Conservation (phyloP, 2,113 vertebrate genomes). For the Fregetta grallaria region DNA sequence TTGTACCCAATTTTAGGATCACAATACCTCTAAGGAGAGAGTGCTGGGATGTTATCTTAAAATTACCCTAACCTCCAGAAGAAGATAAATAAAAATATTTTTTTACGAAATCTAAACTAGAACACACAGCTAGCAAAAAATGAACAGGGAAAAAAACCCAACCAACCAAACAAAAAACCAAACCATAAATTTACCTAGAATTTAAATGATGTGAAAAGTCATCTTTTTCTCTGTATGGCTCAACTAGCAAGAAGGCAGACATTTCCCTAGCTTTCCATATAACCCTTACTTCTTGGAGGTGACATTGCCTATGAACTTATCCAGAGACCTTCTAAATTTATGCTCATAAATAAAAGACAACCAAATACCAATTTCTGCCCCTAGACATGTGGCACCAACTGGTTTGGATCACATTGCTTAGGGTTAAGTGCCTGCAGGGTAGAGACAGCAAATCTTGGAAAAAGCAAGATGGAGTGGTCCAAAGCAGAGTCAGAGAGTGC, state of each 20-base stretch:
- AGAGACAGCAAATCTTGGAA: not conserved
- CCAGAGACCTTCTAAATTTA: not conserved
- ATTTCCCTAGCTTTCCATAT: not conserved
- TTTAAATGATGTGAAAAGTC: not conserved
- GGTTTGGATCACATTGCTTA: not conserved
- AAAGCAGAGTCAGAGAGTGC: not conserved
- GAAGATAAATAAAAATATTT: not conserved
- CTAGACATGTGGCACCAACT: not conserved
- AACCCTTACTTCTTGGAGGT: not conserved
- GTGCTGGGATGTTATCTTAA: not conserved
- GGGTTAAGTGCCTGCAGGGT: not conserved
- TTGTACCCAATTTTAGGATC: conserved; percentile 5
- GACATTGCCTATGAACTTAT: not conserved
- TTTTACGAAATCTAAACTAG: not conserved
- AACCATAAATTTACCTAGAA: not conserved
- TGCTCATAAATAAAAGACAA: not conserved
- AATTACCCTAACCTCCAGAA: not conserved
- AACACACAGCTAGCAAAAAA: not conserved
- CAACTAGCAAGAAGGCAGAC: not conserved
- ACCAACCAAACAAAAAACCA: not conserved
- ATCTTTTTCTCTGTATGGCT: not conserved
- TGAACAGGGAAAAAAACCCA: fast-evolving
- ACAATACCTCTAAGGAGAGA: not conserved
- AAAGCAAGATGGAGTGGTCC: not conserved
- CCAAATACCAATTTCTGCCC: not conserved